These are phyloP conservation scores for Penaeus japonicus DNA, from an alignment of 1,140 invertebrate genomes.

Conservation along the genomic window DNA sequence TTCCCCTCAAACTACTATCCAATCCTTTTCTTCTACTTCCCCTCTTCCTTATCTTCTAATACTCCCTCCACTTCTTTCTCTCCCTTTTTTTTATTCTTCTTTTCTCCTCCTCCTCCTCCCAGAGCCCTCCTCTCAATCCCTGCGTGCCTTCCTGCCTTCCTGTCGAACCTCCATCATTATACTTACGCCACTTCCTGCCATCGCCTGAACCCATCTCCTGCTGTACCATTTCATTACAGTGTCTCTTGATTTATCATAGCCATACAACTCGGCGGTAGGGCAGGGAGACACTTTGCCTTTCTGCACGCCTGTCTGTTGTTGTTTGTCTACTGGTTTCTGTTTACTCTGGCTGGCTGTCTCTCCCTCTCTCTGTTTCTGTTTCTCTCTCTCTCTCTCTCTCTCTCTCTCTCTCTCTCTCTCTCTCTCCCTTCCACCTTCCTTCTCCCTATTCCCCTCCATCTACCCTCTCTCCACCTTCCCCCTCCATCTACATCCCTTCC, in stretches of 20 bases:
- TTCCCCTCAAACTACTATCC: too few species aligned
- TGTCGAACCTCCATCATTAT: background rate
- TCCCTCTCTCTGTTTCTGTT: too few species aligned
- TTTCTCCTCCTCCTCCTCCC: background rate
- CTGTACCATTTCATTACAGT: too few species aligned
- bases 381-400: too few species aligned
- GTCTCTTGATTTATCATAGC: background rate
- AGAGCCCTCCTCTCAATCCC: background rate
- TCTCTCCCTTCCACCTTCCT: too few species aligned
- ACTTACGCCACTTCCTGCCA: background rate
- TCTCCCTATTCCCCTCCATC: too few species aligned
- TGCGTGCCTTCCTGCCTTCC: background rate
- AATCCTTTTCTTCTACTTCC: too few species aligned
- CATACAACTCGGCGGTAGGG: background rate
- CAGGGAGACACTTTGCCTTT: background rate
- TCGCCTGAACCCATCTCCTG: background rate
- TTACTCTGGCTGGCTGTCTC: too few species aligned
- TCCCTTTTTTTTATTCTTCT: background rate
- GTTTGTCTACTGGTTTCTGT: background rate
- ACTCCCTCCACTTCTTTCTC: background rate
- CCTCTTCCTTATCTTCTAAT: background rate
- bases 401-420: too few species aligned
- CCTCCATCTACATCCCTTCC: too few species aligned
- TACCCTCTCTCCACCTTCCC: too few species aligned
- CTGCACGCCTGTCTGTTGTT: background rate